Percentiles rank a stretch among this genome's conserved stretches.
phyloP scores from a whole-genome alignment of 2,888 invertebrate genomes.

The Apantesis nais region DNA sequence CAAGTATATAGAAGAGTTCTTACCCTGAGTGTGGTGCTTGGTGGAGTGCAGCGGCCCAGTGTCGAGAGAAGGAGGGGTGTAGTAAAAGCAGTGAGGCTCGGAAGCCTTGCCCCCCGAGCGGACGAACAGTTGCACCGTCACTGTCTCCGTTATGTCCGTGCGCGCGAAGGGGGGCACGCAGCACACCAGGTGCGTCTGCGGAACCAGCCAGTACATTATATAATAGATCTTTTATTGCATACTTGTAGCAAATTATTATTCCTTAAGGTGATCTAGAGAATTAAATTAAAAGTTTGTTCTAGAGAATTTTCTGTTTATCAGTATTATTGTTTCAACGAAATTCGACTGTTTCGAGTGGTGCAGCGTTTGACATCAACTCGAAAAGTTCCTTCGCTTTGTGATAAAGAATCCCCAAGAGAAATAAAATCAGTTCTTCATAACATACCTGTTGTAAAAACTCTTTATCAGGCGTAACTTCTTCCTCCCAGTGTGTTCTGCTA shows the following conservation, averaged over 20 bases:
- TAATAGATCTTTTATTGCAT: too few species aligned
- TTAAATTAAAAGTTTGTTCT: too few species aligned
- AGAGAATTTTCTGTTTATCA: too few species aligned
- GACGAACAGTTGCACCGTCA: conserved; percentile 91
- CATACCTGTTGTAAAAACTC: conserved; percentile 94
- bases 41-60: conserved; percentile 68
- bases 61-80: conserved; percentile 86
- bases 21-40: conserved; percentile 67
- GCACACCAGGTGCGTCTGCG: conserved; percentile 94
- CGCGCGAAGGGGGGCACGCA: conserved; percentile 92
- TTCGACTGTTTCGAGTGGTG: too few species aligned
- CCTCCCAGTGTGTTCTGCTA: conserved; percentile 89
- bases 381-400: too few species aligned
- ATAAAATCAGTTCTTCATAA: neutral
- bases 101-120: conserved; percentile 94
- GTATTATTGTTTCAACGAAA: too few species aligned
- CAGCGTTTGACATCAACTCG: too few species aligned
- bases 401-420: neutral
- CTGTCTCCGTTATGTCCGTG: conserved; percentile 88
- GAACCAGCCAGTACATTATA: neutral
- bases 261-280: too few species aligned
- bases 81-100: conserved; percentile 93
- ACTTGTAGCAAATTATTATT: too few species aligned
- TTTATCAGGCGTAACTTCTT: conserved; percentile 93
- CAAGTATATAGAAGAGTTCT: conserved; percentile 6